These are phyloP conservation scores for Antheraea mylitta DNA, from an alignment of 1,140 invertebrate species.

Conservation along the genomic window DNA sequence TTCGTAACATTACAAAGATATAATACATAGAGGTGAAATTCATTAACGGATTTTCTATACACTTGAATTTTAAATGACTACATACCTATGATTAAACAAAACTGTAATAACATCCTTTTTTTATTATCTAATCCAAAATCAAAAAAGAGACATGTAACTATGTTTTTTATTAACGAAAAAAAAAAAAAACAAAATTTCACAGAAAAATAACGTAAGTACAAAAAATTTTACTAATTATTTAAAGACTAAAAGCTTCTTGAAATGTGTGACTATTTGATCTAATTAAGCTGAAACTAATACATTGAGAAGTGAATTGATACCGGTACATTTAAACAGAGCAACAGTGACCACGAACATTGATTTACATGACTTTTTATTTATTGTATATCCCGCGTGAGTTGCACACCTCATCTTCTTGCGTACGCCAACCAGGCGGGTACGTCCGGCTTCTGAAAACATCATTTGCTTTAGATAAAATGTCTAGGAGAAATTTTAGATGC, in stretches of 20 bases:
- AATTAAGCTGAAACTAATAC: not conserved
- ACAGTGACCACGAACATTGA: slow-evolving; percentile 37
- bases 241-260: no score
- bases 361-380: slow-evolving; percentile 25
- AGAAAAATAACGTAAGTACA: no score
- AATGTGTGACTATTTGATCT: not conserved
- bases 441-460: slow-evolving; percentile 61
- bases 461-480: no score
- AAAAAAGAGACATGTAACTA: not conserved
- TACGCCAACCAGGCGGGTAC: slow-evolving; percentile 65
- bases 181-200: not conserved
- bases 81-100: not conserved
- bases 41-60: slow-evolving; percentile 4
- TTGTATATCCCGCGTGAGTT: slow-evolving; percentile 28
- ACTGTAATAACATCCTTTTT: not conserved
- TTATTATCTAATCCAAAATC: not conserved
- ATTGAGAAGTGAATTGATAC: slow-evolving; percentile 3
- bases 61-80: not conserved
- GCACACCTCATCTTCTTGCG: slow-evolving; percentile 63
- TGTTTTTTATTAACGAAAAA: not conserved
- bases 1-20: slow-evolving; percentile 67
- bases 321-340: slow-evolving; percentile 24
- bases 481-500: slow-evolving; percentile 6
- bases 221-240: no score
- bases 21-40: slow-evolving; percentile 30